These are phyloP conservation scores for Margaritifera margaritifera DNA, from an alignment of 2,888 invertebrate genomes.

Conservation along the genomic window DNA sequence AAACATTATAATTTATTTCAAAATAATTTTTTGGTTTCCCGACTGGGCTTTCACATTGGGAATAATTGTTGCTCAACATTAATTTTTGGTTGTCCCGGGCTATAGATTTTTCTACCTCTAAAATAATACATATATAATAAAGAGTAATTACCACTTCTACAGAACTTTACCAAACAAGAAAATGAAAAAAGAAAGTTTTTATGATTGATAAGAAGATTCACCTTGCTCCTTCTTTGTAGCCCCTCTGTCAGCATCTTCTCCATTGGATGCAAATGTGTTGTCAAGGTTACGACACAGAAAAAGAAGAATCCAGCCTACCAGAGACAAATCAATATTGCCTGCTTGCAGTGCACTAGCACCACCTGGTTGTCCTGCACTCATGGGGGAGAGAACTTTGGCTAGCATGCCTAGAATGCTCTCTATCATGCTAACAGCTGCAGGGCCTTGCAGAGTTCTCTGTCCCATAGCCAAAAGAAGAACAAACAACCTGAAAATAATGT, in stretches of 20 bases:
- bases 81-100: too few species aligned
- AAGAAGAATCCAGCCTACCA: conserved; percentile 84
- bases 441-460: conserved; percentile 80
- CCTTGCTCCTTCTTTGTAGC: conserved; percentile 47
- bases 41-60: too few species aligned
- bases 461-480: conserved; percentile 89
- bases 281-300: conserved; percentile 84
- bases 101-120: too few species aligned
- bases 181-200: too few species aligned
- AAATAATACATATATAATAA: too few species aligned
- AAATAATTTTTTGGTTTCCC: too few species aligned
- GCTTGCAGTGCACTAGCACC: conserved; percentile 30
- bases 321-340: conserved; percentile 77
- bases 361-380: conserved; percentile 21
- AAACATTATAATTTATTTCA: too few species aligned
- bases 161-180: too few species aligned
- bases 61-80: too few species aligned
- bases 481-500: conserved; percentile 79
- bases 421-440: conserved; percentile 63
- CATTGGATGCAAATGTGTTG: conserved; percentile 38
- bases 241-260: conserved; percentile 48
- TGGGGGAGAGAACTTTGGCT: conserved; percentile 74
- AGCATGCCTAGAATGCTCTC: conserved; percentile 68
- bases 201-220: neutral
- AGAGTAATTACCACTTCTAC: too few species aligned